phyloP scores from a whole-genome alignment of 2,797 vertebrate species.

The Emydoidea blandingii region DNA sequence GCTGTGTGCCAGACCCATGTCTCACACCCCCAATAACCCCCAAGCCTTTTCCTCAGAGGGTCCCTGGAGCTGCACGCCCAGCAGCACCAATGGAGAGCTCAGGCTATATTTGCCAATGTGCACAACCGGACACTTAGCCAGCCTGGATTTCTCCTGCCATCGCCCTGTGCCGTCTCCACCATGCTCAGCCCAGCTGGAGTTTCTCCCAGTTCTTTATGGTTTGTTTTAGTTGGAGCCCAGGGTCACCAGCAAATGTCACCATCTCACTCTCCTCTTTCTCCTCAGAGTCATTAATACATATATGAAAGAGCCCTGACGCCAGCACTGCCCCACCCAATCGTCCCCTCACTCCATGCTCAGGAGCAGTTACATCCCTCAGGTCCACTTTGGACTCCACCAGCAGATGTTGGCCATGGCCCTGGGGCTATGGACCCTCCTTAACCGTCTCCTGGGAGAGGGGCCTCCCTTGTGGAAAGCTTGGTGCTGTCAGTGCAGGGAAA shows the following conservation, averaged over 20 bases:
- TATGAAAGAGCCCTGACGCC: background rate
- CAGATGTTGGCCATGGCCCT: background rate
- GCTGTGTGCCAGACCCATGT: background rate
- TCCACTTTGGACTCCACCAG: rapidly evolving
- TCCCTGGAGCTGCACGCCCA: background rate
- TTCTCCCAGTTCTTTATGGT: background rate
- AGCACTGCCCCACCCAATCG: background rate
- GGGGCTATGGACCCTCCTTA: background rate
- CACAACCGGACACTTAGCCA: background rate
- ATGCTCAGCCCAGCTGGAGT: background rate
- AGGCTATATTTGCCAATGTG: background rate
- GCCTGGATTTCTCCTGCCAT: background rate
- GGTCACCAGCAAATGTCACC: background rate
- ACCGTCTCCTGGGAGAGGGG: background rate
- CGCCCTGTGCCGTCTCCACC: background rate
- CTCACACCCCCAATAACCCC: background rate
- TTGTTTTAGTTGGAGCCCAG: rapidly evolving
- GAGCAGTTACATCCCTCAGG: rapidly evolving
- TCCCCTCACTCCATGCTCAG: background rate
- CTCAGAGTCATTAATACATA: background rate
- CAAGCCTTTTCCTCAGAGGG: rapidly evolving
- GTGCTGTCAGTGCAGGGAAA: background rate
- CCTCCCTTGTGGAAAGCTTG: background rate
- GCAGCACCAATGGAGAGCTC: background rate
- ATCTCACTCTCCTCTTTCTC: background rate